phyloP scores from a whole-genome alignment of 2,113 vertebrate species.

The Xenopus laevis region DNA sequence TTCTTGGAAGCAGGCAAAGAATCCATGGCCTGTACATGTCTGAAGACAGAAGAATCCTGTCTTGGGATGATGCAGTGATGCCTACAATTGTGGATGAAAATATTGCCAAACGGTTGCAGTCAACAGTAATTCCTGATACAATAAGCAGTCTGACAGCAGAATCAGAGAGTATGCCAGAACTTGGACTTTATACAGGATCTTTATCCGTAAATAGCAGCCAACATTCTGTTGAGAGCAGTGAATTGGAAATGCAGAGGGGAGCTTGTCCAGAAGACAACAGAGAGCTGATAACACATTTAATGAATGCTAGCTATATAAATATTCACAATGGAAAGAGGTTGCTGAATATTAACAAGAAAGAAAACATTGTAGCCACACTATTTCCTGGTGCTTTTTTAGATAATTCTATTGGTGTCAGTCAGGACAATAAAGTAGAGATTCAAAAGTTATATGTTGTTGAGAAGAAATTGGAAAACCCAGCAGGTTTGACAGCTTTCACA shows the following conservation, averaged over 20 bases:
- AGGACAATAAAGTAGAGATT: constrained; percentile 27
- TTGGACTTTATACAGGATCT: constrained; percentile 52
- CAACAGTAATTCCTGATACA: constrained; percentile 72
- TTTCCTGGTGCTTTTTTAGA: constrained; percentile 36
- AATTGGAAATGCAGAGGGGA: constrained; percentile 37
- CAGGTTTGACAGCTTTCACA: neutral
- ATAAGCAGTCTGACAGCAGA: constrained; percentile 62
- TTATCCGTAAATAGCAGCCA: constrained; percentile 39
- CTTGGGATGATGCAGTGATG: constrained; percentile 67
- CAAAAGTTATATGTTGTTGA: constrained; percentile 17
- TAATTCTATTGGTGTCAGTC: neutral
- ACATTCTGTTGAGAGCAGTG: neutral
- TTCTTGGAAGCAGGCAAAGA: constrained; percentile 69
- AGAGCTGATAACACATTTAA: constrained; percentile 70
- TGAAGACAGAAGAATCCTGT: constrained; percentile 69
- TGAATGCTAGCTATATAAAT: constrained; percentile 85
- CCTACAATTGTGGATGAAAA: constrained; percentile 61
- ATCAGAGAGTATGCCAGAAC: constrained; percentile 48
- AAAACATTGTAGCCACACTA: constrained; percentile 40
- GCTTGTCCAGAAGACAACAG: constrained; percentile 24
- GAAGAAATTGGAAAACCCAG: constrained; percentile 42
- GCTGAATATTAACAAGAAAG: constrained; percentile 74
- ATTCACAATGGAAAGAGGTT: constrained; percentile 75
- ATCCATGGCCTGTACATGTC: constrained; percentile 76
- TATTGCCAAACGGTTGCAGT: constrained; percentile 62